Conservation (phyloP, 2,888 invertebrate genomes). For the Penaeus monodon region DNA sequence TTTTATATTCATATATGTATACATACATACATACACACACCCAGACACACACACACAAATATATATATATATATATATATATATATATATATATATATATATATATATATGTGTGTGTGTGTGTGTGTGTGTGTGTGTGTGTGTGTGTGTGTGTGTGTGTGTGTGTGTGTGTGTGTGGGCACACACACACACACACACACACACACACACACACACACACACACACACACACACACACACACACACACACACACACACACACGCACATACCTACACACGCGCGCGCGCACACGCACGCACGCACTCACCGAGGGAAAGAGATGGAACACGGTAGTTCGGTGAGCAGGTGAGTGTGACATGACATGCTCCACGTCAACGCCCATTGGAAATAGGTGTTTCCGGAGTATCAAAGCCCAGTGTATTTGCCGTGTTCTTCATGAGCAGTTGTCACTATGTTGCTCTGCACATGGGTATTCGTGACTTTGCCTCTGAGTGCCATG, state of each 20-base stretch:
- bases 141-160: background rate
- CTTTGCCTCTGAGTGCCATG: too few relatives aligned
- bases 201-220: background rate
- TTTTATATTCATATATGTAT: background rate
- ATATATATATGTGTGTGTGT: background rate
- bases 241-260: background rate
- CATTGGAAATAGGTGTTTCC: too few relatives aligned
- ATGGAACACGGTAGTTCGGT: background rate
- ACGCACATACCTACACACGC: background rate
- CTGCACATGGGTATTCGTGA: too few relatives aligned
- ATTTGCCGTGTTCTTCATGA: too few relatives aligned
- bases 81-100: constrained; percentile 8
- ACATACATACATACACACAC: background rate
- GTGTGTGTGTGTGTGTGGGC: background rate
- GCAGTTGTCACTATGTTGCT: too few relatives aligned
- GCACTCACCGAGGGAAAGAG: background rate
- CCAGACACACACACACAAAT: background rate
- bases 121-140: background rate
- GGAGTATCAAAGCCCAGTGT: too few relatives aligned
- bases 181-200: background rate
- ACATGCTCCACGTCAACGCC: too few relatives aligned
- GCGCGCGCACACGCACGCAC: background rate
- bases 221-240: background rate
- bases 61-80: constrained; percentile 1
- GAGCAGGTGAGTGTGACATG: background rate